Conservation (phyloP, 2,113 vertebrate genomes). For the Mola mola region DNA sequence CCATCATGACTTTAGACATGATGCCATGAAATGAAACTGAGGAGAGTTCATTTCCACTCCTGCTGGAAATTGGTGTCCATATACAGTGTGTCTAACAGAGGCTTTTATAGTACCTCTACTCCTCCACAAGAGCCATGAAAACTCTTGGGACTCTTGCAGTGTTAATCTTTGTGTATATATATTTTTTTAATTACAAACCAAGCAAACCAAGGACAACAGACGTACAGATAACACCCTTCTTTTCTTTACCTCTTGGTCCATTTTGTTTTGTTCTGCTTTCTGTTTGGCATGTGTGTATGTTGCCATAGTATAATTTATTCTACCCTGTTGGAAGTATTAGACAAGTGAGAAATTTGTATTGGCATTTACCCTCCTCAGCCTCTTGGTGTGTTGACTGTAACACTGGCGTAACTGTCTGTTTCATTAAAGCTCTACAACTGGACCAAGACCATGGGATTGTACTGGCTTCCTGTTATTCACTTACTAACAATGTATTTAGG, state of each 20-base stretch:
- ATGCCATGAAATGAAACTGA: neutral
- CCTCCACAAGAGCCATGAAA: slow-evolving; percentile 13
- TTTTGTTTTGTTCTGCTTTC: slow-evolving; percentile 57
- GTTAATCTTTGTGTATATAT: slow-evolving; percentile 52
- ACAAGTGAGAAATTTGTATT: slow-evolving; percentile 90
- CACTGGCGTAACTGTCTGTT: slow-evolving; percentile 92
- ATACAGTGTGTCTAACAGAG: neutral
- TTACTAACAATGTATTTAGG: too few species aligned
- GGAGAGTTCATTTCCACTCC: neutral
- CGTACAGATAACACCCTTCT: slow-evolving; percentile 65
- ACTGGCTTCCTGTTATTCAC: neutral
- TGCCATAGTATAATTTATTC: slow-evolving; percentile 97
- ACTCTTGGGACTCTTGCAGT: neutral
- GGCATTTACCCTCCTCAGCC: slow-evolving; percentile 93
- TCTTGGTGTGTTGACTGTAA: slow-evolving; percentile 94
- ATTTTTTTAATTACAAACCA: slow-evolving; percentile 64
- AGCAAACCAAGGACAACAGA: slow-evolving; percentile 60
- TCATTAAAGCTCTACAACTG: slow-evolving; percentile 88
- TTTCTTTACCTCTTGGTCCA: slow-evolving; percentile 41
- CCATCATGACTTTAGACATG: neutral
- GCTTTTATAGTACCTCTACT: slow-evolving; percentile 12
- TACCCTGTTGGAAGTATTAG: slow-evolving; percentile 93
- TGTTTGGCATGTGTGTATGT: slow-evolving; percentile 86
- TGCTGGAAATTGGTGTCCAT: slow-evolving; percentile 17
- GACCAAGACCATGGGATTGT: slow-evolving; percentile 44